Evolutionary conservation across 2,888 invertebrate genomes (phyloP).

Genomic region (Ormyrus rosae): DNA sequence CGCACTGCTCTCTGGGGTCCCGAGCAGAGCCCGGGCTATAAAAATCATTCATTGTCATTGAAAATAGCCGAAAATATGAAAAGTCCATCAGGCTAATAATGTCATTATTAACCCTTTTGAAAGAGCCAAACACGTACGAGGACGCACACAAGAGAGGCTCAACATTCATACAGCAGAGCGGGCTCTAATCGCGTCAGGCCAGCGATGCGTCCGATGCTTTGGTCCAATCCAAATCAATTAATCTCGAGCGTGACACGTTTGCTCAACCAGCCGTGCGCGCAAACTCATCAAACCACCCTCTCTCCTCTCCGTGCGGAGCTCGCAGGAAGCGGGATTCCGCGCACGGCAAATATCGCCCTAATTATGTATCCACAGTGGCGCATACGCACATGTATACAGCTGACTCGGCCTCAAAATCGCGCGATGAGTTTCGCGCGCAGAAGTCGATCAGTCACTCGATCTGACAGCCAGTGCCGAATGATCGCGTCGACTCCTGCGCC

Average conservation of each 20-base stretch:
- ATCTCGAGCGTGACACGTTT: slow-evolving; percentile 59
- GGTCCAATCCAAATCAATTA: slow-evolving; percentile 58
- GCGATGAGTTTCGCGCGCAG: slow-evolving; percentile 52
- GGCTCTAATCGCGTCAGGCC: slow-evolving; percentile 55
- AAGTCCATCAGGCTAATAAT: slow-evolving; percentile 49
- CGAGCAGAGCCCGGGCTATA: neutral
- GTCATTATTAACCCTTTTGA: slow-evolving; percentile 55
- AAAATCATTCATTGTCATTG: slow-evolving; percentile 49
- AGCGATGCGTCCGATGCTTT: slow-evolving; percentile 55
- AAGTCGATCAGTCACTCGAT: slow-evolving; percentile 66
- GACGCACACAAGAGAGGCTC: neutral
- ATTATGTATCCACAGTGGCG: slow-evolving; percentile 50
- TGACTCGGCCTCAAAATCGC: slow-evolving; percentile 10
- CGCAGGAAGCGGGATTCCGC: slow-evolving; percentile 29
- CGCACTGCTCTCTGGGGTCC: neutral
- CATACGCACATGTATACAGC: neutral
- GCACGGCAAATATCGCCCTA: slow-evolving; percentile 53
- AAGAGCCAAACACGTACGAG: slow-evolving; percentile 7
- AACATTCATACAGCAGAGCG: neutral
- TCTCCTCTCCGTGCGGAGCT: neutral
- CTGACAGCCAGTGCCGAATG: slow-evolving; percentile 50
- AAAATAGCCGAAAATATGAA: slow-evolving; percentile 49
- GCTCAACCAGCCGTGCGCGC: slow-evolving; percentile 54
- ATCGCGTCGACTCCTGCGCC: slow-evolving; percentile 26
- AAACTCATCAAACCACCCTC: slow-evolving; percentile 55